Base-by-base conservation (phyloP, 2,888 invertebrate species). In the Rambutsinella grinnellia region DNA sequence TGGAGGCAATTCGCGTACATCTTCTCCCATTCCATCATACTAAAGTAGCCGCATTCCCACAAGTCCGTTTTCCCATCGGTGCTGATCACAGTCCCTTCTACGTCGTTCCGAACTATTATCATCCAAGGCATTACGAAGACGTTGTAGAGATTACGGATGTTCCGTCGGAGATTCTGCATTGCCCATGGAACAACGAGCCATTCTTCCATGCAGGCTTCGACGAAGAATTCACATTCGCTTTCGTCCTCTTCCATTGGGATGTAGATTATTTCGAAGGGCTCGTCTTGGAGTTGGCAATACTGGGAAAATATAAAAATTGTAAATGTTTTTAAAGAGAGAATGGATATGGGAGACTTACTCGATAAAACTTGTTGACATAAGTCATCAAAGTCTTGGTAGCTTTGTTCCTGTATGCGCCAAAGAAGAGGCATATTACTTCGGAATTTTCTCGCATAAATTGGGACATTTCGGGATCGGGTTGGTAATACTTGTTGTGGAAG, bases 161-260 rank as follows among this genome's bases (percentile, higher is more conserved):
- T 71, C 76, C 78, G 44, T 19, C 81, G 71, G 6, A 62, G 17
- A 21, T 17, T 63, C 58, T 82, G 81, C 36, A 75, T 68, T 10
- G 46, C 17, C 82, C 82, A 82, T 2, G 82, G 82, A 13, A 82
- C 54, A 0, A 67, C 54, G 3, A 82, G 66, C 82, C 82, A 82
- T 17, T 78, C 72, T 44, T 79, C 81, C 67, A 81, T 79, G 19
- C 76, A 51, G 10, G 74, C 49, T 21, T 66, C 79, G 3, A 79
- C 79, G 47, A 81, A 82, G 27, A 75, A 79, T 15, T 65, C 62
- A 49, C 70, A 76, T 57, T 82, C 82, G 21, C 68, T 54, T 54
- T 82, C 81, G 44, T 78, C 76, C 27, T 80, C 81, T 47, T 82
- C 82, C 66, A 79, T 61, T 6, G 82, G 77, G 8, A 81, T 15